Conservation (phyloP, 2,888 invertebrate species). For the Neuroscelio doddi region DNA sequence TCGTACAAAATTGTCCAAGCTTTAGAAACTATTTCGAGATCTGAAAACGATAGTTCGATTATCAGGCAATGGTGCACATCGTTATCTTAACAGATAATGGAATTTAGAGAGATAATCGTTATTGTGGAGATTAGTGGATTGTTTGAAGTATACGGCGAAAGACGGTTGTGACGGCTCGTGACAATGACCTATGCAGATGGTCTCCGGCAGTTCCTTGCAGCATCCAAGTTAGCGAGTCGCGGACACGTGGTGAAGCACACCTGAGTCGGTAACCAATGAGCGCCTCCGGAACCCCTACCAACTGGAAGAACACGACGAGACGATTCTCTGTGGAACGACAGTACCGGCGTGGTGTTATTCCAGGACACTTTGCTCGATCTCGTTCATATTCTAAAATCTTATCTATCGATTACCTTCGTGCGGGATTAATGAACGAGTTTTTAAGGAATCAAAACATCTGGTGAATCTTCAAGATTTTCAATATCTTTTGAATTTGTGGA, state of each 20-base stretch:
- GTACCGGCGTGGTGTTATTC: slow-evolving; percentile 31
- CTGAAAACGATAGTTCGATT: not conserved
- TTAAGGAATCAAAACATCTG: no score
- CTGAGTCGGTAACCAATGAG: slow-evolving; percentile 58
- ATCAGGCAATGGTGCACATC: not conserved
- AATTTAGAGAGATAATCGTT: slow-evolving; percentile 12
- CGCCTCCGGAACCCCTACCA: slow-evolving; percentile 55
- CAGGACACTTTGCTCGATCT: slow-evolving; percentile 31
- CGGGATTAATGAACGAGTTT: no score
- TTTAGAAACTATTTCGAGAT: no score
- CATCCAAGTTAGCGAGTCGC: slow-evolving; percentile 31
- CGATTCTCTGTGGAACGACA: slow-evolving; percentile 35
- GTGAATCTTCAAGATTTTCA: no score
- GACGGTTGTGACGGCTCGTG: slow-evolving; percentile 52
- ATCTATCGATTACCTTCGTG: not conserved
- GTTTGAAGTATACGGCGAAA: slow-evolving; percentile 14
- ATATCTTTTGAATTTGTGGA: no score
- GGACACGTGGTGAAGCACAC: slow-evolving; percentile 59
- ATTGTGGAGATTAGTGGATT: slow-evolving; percentile 17
- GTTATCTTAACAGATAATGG: slow-evolving; percentile 22
- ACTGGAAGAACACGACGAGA: slow-evolving; percentile 34
- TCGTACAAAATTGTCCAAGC: no score
- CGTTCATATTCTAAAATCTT: not conserved
- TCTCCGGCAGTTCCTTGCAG: slow-evolving; percentile 34
- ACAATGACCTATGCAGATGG: slow-evolving; percentile 63